Evolutionary conservation across 2,113 vertebrate species (phyloP), one percentile per base, ranked within the genome.

Genomic region (Choloepus hoffmanni): DNA sequence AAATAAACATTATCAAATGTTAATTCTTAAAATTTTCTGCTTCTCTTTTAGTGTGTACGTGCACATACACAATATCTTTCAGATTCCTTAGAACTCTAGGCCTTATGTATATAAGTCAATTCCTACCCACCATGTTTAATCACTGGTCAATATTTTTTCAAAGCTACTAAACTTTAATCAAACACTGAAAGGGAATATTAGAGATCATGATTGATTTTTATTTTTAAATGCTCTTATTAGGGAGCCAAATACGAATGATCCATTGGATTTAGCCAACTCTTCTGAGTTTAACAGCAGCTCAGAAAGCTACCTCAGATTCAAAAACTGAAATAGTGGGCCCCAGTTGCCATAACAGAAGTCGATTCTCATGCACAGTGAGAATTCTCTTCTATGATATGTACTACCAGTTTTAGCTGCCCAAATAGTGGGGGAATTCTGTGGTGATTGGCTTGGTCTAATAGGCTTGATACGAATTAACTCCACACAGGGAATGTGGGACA

Each of bases 1-100:
- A 82, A 84, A 90, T 36, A n/a, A 62, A 73, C 45, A 72, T 90
- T 88, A 95, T 82, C 83, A 73, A 78, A 94, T 94, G 3, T 58
- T 63, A 74, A 74, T 74, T 88, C 36, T 45, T 15, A 85, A 84
- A 96, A 78, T 5, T 65, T 0, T 90, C 16, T 72, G 7, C 36
- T 60, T 77, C 33, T 58, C 63, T 92, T 88, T 78, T 15, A 72
- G 83, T 60, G 21, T 23, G 21, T 62, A 55, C 53, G 23, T 24
- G 60, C 13, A 53, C 19, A 79, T 28, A 58, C 5, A 50, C 8
- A 53, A 9, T 55, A 79, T 33, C 5, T 19, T 65, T 76, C 33
- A 55, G 21, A 58, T 55, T 6, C 26, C 76, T 72, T 77, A 86
- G 87, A 82, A 90, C 5, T 23, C 26, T 19, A 72, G 15, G 55